phyloP scores from a whole-genome alignment of 2,888 invertebrate species.

The Escarpia spicata region DNA sequence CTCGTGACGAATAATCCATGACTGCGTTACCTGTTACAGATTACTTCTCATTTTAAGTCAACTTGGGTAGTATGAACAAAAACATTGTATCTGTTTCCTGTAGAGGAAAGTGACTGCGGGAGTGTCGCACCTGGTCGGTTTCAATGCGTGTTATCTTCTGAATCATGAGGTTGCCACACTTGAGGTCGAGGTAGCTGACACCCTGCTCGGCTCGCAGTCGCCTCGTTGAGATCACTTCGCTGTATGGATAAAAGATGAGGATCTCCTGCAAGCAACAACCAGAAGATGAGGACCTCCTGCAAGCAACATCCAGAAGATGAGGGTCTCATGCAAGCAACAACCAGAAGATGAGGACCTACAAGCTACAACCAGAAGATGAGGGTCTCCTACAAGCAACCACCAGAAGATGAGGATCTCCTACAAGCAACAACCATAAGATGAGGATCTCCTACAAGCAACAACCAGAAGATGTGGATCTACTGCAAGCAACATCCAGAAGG shows the following conservation, averaged over 20 bases:
- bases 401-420: conserved; percentile 62
- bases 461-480: background rate
- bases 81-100: background rate
- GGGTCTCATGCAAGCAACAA: no score
- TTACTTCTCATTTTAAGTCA: background rate
- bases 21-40: background rate
- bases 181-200: conserved; percentile 82
- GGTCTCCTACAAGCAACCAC: no score
- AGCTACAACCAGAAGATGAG: no score
- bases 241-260: conserved; percentile 90
- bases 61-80: background rate
- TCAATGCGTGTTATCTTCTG: conserved; percentile 94
- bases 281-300: no score
- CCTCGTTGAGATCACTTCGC: conserved; percentile 94
- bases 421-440: conserved; percentile 73
- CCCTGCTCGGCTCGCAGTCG: conserved; percentile 55
- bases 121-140: conserved; percentile 75
- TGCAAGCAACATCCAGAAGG: background rate
- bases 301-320: no score
- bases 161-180: conserved; percentile 94
- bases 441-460: conserved; percentile 78
- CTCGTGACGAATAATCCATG: background rate
- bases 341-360: no score
- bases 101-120: background rate
- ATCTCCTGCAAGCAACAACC: conserved; percentile 76